phyloP scores from a whole-genome alignment of 2,888 invertebrate genomes.

The Geotrupes spiniger region DNA sequence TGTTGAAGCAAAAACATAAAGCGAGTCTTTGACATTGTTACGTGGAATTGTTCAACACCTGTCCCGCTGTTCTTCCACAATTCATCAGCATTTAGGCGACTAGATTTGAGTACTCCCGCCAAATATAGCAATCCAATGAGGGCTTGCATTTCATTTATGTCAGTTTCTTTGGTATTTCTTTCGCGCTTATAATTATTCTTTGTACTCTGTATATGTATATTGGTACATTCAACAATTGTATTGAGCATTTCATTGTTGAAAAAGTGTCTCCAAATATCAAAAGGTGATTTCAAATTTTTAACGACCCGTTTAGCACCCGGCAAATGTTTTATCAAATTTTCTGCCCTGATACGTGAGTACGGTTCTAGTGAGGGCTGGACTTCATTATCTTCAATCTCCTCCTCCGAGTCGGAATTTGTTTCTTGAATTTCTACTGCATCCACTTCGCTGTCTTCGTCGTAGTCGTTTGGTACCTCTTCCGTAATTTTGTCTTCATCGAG shows the following conservation, averaged over 20 bases:
- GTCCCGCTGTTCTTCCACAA: slow-evolving; percentile 1
- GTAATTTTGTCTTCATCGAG: background rate
- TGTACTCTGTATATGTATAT: background rate
- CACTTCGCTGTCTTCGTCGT: background rate
- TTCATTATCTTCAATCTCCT: background rate
- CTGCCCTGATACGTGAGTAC: background rate
- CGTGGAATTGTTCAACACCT: slow-evolving; percentile 7
- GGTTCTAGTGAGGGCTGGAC: background rate
- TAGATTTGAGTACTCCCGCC: slow-evolving; percentile 5
- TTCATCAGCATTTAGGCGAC: slow-evolving; percentile 5
- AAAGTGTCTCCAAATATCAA: background rate
- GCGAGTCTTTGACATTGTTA: slow-evolving; percentile 9
- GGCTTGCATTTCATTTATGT: slow-evolving; percentile 6
- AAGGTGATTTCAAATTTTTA: background rate
- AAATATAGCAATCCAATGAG: slow-evolving; percentile 10
- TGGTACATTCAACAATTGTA: background rate
- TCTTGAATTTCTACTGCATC: background rate
- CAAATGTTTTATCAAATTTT: background rate
- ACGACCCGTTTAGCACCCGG: background rate
- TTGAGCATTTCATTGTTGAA: background rate
- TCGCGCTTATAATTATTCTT: slow-evolving; percentile 4
- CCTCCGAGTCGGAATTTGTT: background rate
- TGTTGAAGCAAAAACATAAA: slow-evolving; percentile 10
- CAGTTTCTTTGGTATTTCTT: slow-evolving; percentile 3
- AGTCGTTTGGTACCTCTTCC: background rate